These are phyloP conservation scores for Ceramica pisi DNA, from an alignment of 2,888 invertebrate species.

Conservation along the genomic window DNA sequence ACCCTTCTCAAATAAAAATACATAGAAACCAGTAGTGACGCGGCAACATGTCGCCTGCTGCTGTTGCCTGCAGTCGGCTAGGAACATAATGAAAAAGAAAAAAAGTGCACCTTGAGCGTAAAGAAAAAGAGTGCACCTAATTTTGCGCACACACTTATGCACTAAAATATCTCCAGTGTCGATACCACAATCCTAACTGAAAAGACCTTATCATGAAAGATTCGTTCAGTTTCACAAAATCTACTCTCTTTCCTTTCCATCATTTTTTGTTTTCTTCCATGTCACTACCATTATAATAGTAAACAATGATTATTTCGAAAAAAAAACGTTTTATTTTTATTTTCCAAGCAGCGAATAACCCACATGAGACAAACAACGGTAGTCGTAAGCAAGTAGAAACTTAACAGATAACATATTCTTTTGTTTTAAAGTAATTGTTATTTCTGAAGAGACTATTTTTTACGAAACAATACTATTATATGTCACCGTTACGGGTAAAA, in stretches of 20 bases:
- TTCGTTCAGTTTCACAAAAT: neutral
- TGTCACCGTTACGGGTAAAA: constrained; percentile 88
- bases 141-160: no score
- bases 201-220: no score
- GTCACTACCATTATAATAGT: neutral
- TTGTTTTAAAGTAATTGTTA: constrained; percentile 81
- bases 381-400: constrained; percentile 53
- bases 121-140: no score
- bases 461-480: constrained; percentile 84
- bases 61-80: no score
- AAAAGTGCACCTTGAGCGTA: no score
- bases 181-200: no score
- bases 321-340: constrained; percentile 31
- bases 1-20: no score
- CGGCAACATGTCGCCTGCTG: no score
- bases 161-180: no score
- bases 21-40: no score
- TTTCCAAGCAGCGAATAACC: constrained; percentile 51
- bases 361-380: constrained; percentile 35
- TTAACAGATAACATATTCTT: constrained; percentile 81
- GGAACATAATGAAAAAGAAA: no score
- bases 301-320: constrained; percentile 4
- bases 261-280: neutral
- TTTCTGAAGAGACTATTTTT: constrained; percentile 85
- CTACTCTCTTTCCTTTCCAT: neutral